Evolutionary conservation across 35 echinoderm and acorn worm genomes (phyloP).

Genomic region (Strongylocentrotus purpuratus): DNA sequence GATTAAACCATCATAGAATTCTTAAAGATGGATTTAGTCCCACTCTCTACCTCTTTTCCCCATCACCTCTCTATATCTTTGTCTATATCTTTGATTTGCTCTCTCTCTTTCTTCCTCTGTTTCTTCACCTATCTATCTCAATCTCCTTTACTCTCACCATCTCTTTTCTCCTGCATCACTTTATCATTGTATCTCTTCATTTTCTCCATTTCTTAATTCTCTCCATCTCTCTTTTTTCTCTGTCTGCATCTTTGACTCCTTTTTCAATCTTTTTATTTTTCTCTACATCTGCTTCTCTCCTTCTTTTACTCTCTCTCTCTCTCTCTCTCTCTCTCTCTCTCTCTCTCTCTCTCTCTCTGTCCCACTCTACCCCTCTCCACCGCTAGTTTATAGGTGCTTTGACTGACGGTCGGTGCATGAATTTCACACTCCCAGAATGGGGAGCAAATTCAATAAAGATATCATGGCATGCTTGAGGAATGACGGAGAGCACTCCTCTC

Average conservation of each 20-base stretch:
- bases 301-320: neutral
- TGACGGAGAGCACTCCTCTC: conserved; percentile 11
- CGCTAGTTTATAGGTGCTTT: neutral
- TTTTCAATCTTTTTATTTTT: neutral
- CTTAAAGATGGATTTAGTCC: no score
- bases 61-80: neutral
- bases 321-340: neutral
- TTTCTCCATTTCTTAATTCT: neutral
- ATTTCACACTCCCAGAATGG: conserved; percentile 14
- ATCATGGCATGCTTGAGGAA: conserved; percentile 26
- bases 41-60: neutral
- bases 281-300: neutral
- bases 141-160: neutral
- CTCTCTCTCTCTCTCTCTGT: neutral
- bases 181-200: neutral
- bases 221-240: neutral
- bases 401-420: conserved; percentile 14
- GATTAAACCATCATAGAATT: no score
- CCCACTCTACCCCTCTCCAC: neutral
- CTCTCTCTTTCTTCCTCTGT: neutral
- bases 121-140: neutral
- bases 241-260: neutral
- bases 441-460: conserved; percentile 39
- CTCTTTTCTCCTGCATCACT: neutral
- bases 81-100: neutral